A percentile compares a stretch with the other conserved stretches of the same genome.
Conservation (phyloP, 2,888 invertebrate genomes). For the Idaea biselata region DNA sequence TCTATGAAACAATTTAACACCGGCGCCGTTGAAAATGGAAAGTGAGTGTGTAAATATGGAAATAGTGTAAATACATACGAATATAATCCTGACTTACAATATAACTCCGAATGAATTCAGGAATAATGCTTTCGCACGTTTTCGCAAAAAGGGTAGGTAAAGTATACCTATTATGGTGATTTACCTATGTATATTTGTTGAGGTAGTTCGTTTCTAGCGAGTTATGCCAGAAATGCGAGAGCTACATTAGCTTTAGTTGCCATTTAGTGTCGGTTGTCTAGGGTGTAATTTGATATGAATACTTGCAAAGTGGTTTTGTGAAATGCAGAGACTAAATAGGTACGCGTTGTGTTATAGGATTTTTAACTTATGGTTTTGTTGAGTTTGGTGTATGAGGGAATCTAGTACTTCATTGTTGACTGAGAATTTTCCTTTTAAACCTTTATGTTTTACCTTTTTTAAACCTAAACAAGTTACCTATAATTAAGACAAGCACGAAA, state of each 20-base stretch:
- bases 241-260: constrained; percentile 1
- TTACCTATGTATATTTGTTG: neutral
- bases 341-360: neutral
- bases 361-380: too few relatives aligned
- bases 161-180: neutral
- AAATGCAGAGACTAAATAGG: neutral
- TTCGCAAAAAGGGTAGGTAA: neutral
- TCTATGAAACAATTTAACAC: neutral
- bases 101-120: neutral
- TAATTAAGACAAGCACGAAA: too few relatives aligned
- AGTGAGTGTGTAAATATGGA: neutral
- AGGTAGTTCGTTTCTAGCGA: neutral
- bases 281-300: constrained; percentile 5
- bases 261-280: neutral
- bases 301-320: constrained; percentile 1
- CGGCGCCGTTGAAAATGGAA: neutral
- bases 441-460: too few relatives aligned
- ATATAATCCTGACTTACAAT: neutral
- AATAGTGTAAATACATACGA: neutral
- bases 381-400: too few relatives aligned
- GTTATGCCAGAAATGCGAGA: constrained; percentile 9
- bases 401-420: too few relatives aligned
- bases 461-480: too few relatives aligned
- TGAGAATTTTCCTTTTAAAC: too few relatives aligned
- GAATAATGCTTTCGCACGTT: constrained; percentile 1